These are phyloP conservation scores for Panopea generosa DNA, from an alignment of 2,888 invertebrate species.

Conservation along the genomic window DNA sequence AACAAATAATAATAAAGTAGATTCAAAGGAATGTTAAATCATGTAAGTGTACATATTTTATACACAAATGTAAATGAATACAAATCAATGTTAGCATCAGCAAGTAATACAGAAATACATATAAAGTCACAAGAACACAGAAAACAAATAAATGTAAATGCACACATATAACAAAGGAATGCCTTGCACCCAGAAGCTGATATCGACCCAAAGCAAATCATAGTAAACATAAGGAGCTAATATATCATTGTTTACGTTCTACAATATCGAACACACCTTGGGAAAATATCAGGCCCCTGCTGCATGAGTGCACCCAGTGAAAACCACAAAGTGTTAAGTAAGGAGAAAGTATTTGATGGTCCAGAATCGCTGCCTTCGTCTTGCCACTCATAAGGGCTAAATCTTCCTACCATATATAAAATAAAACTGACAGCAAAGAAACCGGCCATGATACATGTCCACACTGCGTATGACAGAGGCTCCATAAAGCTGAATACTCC, in stretches of 20 bases:
- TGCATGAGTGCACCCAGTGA: conserved; percentile 99
- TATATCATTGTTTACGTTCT: too few species aligned
- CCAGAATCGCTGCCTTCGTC: conserved; percentile 65
- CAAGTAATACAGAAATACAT: too few species aligned
- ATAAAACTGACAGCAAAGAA: conserved; percentile 99
- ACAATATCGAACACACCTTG: conserved; percentile 88
- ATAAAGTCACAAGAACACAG: too few species aligned
- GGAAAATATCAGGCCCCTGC: conserved; percentile 98
- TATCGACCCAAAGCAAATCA: conserved; percentile 69
- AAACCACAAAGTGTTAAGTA: conserved; percentile 99
- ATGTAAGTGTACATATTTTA: too few species aligned
- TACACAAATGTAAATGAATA: too few species aligned
- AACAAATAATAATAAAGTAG: too few species aligned
- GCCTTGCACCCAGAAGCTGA: conserved; percentile 74
- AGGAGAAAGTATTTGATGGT: conserved; percentile 89
- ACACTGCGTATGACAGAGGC: conserved; percentile 98
- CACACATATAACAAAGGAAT: conserved; percentile 24
- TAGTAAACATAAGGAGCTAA: not conserved
- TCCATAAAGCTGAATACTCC: conserved; percentile 99
- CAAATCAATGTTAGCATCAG: too few species aligned
- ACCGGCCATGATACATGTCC: conserved; percentile 94
- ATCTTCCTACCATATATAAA: conserved; percentile 97
- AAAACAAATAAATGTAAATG: too few species aligned
- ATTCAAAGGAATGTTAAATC: too few species aligned
- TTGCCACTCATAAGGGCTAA: conserved; percentile 99